Evolutionary conservation across 37 sponge, comb jelly and placozoan genomes (phyloP).

Genomic region (Chondrosia reniformis): DNA sequence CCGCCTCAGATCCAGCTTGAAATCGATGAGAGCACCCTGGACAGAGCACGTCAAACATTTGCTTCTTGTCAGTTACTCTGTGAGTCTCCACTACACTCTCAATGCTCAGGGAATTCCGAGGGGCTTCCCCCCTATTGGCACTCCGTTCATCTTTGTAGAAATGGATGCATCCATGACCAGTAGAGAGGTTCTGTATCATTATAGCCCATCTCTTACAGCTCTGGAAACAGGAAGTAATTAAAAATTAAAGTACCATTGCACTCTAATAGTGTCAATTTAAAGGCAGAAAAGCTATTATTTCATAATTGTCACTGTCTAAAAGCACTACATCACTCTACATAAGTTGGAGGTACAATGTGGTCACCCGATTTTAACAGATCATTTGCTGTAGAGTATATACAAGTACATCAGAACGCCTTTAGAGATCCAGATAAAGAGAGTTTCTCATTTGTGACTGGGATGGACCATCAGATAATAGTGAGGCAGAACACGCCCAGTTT

Average conservation of each 20-base stretch:
- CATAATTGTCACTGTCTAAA: too few species aligned
- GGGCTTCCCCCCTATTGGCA: constrained; percentile 58
- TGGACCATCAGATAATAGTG: too few species aligned
- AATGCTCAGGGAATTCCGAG: constrained; percentile 63
- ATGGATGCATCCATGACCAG: constrained; percentile 48
- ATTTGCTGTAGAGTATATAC: too few species aligned
- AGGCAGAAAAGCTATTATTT: too few species aligned
- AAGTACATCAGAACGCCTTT: too few species aligned
- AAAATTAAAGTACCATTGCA: neutral
- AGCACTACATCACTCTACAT: too few species aligned
- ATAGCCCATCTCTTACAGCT: constrained; percentile 75
- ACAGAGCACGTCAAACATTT: constrained; percentile 77
- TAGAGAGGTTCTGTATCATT: constrained; percentile 35
- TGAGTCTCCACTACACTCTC: constrained; percentile 58
- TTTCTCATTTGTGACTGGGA: too few species aligned
- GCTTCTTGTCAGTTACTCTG: constrained; percentile 54
- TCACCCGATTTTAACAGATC: too few species aligned
- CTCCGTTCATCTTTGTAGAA: constrained; percentile 78
- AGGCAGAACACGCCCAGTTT: too few species aligned
- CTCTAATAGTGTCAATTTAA: neutral
- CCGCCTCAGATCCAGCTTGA: constrained; percentile 66
- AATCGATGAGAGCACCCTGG: constrained; percentile 67
- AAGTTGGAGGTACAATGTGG: too few species aligned
- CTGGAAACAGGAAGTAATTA: constrained; percentile 24
- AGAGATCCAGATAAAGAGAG: too few species aligned